A percentile compares a stretch with the other conserved stretches of the same genome.
phyloP scores from a whole-genome alignment of 92 coral and sea anemone species.

The Phenganax stokvisi region DNA sequence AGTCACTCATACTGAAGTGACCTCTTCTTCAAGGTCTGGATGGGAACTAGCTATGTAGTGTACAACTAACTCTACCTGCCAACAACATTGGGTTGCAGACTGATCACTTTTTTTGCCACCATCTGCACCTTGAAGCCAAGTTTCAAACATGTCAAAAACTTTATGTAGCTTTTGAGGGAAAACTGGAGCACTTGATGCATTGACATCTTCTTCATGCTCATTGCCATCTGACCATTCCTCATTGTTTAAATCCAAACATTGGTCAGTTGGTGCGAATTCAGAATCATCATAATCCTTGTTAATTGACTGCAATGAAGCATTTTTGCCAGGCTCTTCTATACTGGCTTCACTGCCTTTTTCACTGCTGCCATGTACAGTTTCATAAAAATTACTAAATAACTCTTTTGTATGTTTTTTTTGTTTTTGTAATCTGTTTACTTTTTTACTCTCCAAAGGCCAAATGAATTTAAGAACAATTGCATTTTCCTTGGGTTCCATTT shows the following conservation, averaged over 20 bases:
- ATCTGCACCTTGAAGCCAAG: conserved; percentile 30
- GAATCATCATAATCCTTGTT: too few relatives aligned
- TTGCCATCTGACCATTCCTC: background rate
- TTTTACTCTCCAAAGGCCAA: background rate
- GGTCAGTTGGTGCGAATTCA: background rate
- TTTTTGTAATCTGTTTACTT: background rate
- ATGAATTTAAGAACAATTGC: background rate
- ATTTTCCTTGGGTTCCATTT: background rate
- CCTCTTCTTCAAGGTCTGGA: too few relatives aligned
- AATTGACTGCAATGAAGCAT: too few relatives aligned
- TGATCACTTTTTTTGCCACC: conserved; percentile 44
- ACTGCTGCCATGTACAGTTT: background rate
- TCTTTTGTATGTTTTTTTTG: background rate
- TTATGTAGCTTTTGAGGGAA: background rate
- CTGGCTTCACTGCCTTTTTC: too few relatives aligned
- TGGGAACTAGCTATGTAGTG: conserved; percentile 22
- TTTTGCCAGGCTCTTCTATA: too few relatives aligned
- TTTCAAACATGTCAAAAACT: background rate
- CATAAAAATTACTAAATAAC: background rate
- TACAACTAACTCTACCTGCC: conserved; percentile 40
- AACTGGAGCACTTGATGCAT: background rate
- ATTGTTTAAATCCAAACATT: background rate
- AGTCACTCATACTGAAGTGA: too few relatives aligned
- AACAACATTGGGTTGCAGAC: conserved; percentile 43
- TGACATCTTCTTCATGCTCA: background rate